These are phyloP conservation scores for Adelges cooleyi DNA, from an alignment of 1,140 invertebrate species.

Conservation along the genomic window DNA sequence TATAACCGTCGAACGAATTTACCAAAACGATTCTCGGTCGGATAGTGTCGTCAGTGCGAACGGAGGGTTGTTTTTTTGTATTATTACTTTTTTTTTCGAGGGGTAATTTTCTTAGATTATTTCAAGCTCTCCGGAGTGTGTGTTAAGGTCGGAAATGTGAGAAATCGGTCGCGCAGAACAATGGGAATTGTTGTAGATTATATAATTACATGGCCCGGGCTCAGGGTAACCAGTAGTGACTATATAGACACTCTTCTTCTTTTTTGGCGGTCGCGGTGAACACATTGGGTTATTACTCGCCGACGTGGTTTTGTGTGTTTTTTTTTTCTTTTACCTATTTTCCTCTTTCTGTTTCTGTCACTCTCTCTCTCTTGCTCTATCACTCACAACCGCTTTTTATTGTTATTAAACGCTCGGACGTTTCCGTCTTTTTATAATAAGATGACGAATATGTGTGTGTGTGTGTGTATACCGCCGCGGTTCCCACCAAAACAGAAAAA, in stretches of 20 bases:
- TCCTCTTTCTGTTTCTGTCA: neutral
- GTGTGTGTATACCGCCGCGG: too few relatives aligned
- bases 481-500: neutral
- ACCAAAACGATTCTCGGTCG: too few relatives aligned
- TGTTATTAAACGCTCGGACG: neutral
- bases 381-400: neutral
- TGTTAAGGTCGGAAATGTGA: too few relatives aligned
- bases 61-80: too few relatives aligned
- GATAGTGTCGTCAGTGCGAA: too few relatives aligned
- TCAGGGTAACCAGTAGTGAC: conserved; percentile 5
- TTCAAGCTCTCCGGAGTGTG: too few relatives aligned
- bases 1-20: too few relatives aligned
- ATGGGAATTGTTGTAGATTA: conserved; percentile 6
- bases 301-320: neutral
- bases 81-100: too few relatives aligned
- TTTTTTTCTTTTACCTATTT: neutral
- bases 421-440: conserved; percentile 9
- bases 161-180: neutral
- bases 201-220: conserved; percentile 14
- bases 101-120: too few relatives aligned
- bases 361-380: neutral
- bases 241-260: too few relatives aligned
- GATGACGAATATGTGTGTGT: neutral
- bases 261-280: neutral
- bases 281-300: neutral